Evolutionary conservation across 2,888 invertebrate species (phyloP).

Genomic region (Lasioglossum vierecki): DNA sequence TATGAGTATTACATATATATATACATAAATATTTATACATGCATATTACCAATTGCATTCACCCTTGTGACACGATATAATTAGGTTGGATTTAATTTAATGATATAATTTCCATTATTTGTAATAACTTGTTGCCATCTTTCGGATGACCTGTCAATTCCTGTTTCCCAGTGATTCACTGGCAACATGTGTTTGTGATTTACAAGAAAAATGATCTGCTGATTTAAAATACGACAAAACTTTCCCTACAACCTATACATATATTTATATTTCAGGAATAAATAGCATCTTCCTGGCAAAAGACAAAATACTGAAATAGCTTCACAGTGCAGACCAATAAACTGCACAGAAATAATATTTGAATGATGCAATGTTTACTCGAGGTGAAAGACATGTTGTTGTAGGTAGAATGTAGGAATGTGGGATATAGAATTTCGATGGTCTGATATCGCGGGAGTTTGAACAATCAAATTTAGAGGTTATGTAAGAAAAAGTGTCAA

Average conservation of each 20-base stretch:
- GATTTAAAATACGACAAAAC: no score
- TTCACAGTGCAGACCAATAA: not conserved
- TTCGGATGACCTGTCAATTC: no score
- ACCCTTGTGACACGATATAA: not conserved
- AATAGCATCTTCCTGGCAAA: constrained; percentile 20
- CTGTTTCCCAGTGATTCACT: no score
- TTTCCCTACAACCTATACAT: no score
- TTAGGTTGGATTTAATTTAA: no score
- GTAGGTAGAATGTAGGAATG: not conserved
- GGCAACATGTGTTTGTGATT: no score
- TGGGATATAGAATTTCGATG: not conserved
- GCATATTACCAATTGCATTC: not conserved
- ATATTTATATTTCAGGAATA: not conserved
- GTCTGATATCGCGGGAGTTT: not conserved
- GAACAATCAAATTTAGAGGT: not conserved
- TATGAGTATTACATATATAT: not conserved
- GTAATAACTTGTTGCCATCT: no score
- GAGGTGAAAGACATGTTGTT: not conserved
- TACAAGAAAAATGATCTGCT: no score
- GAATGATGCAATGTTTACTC: constrained; percentile 5
- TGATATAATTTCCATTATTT: no score
- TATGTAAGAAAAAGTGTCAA: not conserved
- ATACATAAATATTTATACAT: not conserved
- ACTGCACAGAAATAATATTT: not conserved
- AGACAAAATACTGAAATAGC: constrained; percentile 37